Percentiles rank a stretch among this genome's conserved stretches.
Conservation (phyloP, 92 coral and sea anemone species). For the Zoanthus solanderi region DNA sequence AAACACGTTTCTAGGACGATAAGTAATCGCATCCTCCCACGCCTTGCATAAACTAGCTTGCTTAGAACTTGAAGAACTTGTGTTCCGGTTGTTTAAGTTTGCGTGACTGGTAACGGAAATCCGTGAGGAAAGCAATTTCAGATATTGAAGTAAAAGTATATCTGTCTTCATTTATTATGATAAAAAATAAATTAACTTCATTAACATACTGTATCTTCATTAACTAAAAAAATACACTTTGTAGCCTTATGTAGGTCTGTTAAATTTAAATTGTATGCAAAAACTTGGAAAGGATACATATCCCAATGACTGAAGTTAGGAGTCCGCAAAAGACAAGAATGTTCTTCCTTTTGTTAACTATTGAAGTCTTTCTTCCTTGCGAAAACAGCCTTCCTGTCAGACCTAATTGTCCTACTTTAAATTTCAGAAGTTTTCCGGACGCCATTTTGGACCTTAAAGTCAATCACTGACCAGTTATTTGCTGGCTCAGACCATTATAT, state of each 20-base stretch:
- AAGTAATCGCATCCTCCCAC: constrained; percentile 1
- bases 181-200: too few species aligned
- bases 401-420: constrained; percentile 62
- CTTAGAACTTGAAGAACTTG: background rate
- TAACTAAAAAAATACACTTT: background rate
- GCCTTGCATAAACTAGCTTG: background rate
- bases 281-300: constrained; percentile 89
- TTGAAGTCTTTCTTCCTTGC: constrained; percentile 45
- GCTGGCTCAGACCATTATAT: constrained; percentile 26
- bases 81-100: background rate
- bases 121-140: background rate
- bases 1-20: background rate
- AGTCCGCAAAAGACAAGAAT: constrained; percentile 83
- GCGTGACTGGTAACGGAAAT: background rate
- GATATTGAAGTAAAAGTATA: background rate
- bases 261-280: background rate
- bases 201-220: background rate
- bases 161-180: too few species aligned
- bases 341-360: constrained; percentile 70
- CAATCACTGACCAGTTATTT: constrained; percentile 64
- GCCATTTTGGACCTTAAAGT: constrained; percentile 72
- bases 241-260: background rate
- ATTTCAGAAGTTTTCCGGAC: constrained; percentile 50
- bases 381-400: constrained; percentile 60
- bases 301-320: constrained; percentile 87